Base-by-base conservation (phyloP, 2,797 vertebrate species). In the Thaleichthys pacificus region DNA sequence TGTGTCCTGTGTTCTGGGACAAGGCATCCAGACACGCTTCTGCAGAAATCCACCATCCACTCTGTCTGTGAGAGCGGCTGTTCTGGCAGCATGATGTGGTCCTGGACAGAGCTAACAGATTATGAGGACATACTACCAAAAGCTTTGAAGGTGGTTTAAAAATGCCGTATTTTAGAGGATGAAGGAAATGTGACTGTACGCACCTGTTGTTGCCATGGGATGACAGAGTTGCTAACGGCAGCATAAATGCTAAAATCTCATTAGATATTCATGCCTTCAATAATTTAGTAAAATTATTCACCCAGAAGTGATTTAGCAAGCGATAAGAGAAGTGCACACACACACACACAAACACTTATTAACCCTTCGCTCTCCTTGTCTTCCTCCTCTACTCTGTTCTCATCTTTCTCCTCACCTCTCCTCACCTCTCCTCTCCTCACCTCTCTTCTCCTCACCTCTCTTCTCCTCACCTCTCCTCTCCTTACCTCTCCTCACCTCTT, bases 61-160 rank as follows among this genome's bases (percentile, higher is more conserved):
- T 51, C 22, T 49, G 64, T 26, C 65, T 54, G 47, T 5, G 47
- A 51, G 42, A 47, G 12, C 2, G 11, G 2, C 42, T 35, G 9
- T 5, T 47, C 42, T 8, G 14, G 42, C 42, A 14, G 42, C 12
- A 47, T 47, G 9, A 12, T 47, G 42, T 11, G 11, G 3, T 47
- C 42, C 42, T 12, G 8, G 1, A 42, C 38, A 42, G 9, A 42
- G 38, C 38, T 42, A 42, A 42, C 9, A 42, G 8, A 14, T 14
- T 0, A 47, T 3, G 12, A 47, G 9, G 11, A 47, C 2, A n/a
- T 56, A 75, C 76, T 51, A 78, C 72, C 79, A 77, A 67, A 82
- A 73, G 56, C 80, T 77, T 80, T 74, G 63, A 80, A 77, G 54
- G 69, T 19, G 69, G 66, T 60, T 58, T 42, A 42, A 63, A 67